A percentile compares a stretch with the other conserved stretches of the same genome.
Evolutionary conservation across 2,888 invertebrate species (phyloP).

Genomic region (Drosophila fungiperda): DNA sequence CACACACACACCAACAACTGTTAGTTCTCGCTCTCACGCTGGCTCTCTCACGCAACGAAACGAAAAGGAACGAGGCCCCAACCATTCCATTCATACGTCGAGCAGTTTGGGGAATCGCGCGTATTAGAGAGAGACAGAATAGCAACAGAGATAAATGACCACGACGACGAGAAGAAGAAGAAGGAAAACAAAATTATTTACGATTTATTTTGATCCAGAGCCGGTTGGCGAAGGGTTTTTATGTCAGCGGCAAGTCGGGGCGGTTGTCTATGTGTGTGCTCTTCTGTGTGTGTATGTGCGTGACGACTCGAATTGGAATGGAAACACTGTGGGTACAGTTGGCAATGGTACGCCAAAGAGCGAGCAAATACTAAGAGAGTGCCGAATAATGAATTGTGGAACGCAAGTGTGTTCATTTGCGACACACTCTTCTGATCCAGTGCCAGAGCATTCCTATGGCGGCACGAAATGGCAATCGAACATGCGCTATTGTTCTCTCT

Average conservation of each 20-base stretch:
- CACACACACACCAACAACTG: slow-evolving; percentile 27
- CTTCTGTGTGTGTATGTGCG: background rate
- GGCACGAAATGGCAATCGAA: slow-evolving; percentile 29
- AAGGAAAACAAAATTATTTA: slow-evolving; percentile 76
- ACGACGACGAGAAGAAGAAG: slow-evolving; percentile 32
- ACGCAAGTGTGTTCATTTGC: slow-evolving; percentile 61
- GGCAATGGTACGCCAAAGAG: slow-evolving; percentile 59
- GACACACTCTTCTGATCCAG: slow-evolving; percentile 47
- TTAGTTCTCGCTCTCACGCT: slow-evolving; percentile 37
- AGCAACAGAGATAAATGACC: slow-evolving; percentile 34
- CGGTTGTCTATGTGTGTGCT: slow-evolving; percentile 2
- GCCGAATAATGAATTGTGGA: slow-evolving; percentile 64
- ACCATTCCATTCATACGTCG: slow-evolving; percentile 75
- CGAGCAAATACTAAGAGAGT: slow-evolving; percentile 48
- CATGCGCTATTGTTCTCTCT: slow-evolving; percentile 33
- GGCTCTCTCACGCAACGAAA: slow-evolving; percentile 18
- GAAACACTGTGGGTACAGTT: slow-evolving; percentile 61
- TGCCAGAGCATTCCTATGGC: slow-evolving; percentile 38
- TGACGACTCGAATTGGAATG: slow-evolving; percentile 46
- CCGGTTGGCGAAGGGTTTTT: slow-evolving; percentile 56
- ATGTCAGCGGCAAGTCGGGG: slow-evolving; percentile 72
- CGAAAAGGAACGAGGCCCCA: slow-evolving; percentile 42
- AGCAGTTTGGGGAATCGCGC: slow-evolving; percentile 48
- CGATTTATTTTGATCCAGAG: slow-evolving; percentile 73
- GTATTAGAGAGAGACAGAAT: slow-evolving; percentile 67